Evolutionary conservation across 1,140 invertebrate genomes (phyloP), one percentile per base, ranked within the genome.

Genomic region (Drosophila pectinifera): DNA sequence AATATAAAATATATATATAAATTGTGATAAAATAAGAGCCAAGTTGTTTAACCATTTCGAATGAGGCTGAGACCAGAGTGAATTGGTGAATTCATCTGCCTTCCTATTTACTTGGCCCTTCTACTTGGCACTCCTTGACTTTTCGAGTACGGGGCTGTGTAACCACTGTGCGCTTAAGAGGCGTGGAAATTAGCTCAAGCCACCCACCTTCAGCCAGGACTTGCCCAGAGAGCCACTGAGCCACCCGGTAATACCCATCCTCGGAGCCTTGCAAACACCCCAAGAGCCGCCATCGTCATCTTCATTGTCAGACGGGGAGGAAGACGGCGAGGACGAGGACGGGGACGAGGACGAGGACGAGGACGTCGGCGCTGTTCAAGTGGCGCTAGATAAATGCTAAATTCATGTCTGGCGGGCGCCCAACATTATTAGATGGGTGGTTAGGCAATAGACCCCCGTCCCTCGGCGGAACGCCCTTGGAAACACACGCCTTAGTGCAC

Each of bases 341-440:
- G 11, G 28, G 2, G 26, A 31, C 22, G 34, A 55, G 3, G 24
- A 26, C 11, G 34, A 46, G 10, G 45, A 55, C 26, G 36, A 41
- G 26, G 39, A 39, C 42, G 63, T 55, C 62, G 49, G 43, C 78
- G 55, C 43, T 61, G 67, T 73, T 88, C 76, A 88, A 88, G 83
- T 89, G 84, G 83, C 83, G 83, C 83, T 89, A 88, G 83, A 89
- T 88, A 88, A 88, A 88, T 88, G 83, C 76, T 89, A 78, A 88
- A 88, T 89, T 88, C 79, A 88, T 88, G 83, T 88, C 84, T 88
- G 83, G 67, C 75, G 75, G 75, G 82, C 83, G 82, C 83, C 83
- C 72, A 72, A 62, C 83, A 79, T 88, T 83, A 83, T 88, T 82
- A 59, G 82, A 56, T 69, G 75, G 79, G 68, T 73, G 79, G 62